Evolutionary conservation across 2,888 invertebrate species (phyloP), one percentile per base, ranked within the genome.

Genomic region (Diplazon laetatorius): DNA sequence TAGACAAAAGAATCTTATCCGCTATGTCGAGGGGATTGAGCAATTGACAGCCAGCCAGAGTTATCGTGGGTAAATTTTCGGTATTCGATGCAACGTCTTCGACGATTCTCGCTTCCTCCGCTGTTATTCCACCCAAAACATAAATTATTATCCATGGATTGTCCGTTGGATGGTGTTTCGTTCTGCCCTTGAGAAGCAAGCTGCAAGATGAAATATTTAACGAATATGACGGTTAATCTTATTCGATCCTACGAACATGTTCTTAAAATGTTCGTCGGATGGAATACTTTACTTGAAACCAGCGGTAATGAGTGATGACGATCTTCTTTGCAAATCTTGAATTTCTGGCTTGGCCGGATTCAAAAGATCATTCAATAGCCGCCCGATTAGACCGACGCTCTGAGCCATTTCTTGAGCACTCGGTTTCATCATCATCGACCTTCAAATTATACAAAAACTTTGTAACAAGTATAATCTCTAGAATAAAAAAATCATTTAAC

Each of bases 121-220:
- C 92, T 0, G 94, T 94, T 2, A 95, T 91, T 6, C 95, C 95
- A 6, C 95, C 95, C 10, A 95, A 89, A 8, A 95, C 92, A 85
- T 93, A 95, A 12, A 95, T 88, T 18, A 95, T 92, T 71, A 95
- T 91, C 25, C 93, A 92, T 0, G 93, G 92, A 84, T 94, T 94
- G 87, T 95, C 95, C 12, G 93, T 88, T 0, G 95, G 95, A 76
- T 94, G 93, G 48, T 90, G 91, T 50, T 89, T 93, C 16, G 92
- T 82, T 71, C 92, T 91, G 69, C 92, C 87, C 74, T 85, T 92
- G 82, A 92, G 93, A 69, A 95, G 91, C 60, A 94, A 93, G 82
- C 95, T 95, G 91, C n/a, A 89, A 88, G 60, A 71, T 2, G 9
- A 4, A 3, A 55, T 3, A 20, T 14, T 2, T 10, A 0, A 10